Base-by-base conservation (phyloP, 1,140 invertebrate species). In the Phymastichus coffea region DNA sequence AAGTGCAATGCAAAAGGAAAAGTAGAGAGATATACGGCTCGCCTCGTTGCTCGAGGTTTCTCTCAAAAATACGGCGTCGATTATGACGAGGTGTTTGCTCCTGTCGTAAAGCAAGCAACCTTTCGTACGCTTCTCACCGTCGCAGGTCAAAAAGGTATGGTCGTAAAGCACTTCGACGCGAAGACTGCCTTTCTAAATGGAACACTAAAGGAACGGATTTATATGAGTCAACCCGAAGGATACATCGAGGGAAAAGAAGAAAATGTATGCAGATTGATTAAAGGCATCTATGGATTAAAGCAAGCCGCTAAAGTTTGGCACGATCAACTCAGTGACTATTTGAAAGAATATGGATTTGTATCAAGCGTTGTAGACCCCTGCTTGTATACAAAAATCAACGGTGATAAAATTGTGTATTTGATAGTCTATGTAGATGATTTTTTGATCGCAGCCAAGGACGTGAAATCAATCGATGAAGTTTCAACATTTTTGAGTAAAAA, bases 291-390 rank as follows among this genome's bases (percentile, higher is more conserved):
- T 20, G 28, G 48, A n/a, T 38, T 52, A 25, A 52, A 52, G 26
- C 48, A 52, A 52, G 48, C 30, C 12, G 48, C 30, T 38, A 52
- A 38, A 25, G 33, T 52, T 28, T 52, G 48, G 48, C 6, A 52
- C n/a, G 30, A 52, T 22, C 17, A 43, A 44, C 8, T 47, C 14
- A 23, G 20, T 20, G 7, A 44, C 6, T 20, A 43, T 43, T 14
- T 28, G 2, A 26, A 9, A 14, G 25, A 51, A 17, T 37, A 22
- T 23, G 19, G 40, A 19, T 44, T 54, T 20, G 2, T 28, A 54
- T 22, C 25, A 44, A 54, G 38, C 25, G 4, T 15, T n/a, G 9
- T 15, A 23, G 52, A 54, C 14, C 38, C 40, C 19, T 54, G 52
- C 14, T 41, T 54, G 14, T 54, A 30, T n/a, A 43, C 6, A 2